Conservation (phyloP, 2,888 invertebrate genomes). For the Eretmocerus hayati region DNA sequence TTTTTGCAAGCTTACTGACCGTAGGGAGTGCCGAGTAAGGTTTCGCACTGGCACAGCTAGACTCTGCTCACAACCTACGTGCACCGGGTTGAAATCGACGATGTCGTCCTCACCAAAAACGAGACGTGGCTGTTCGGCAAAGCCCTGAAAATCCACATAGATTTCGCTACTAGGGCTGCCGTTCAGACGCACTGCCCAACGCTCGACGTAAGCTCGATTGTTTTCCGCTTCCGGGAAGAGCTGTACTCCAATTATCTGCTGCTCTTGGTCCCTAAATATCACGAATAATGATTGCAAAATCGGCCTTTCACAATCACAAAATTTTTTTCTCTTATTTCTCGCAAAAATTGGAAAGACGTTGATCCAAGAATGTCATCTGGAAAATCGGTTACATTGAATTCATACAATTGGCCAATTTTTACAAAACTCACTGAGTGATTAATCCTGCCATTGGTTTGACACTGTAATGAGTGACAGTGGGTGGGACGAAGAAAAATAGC, state of each 20-base stretch:
- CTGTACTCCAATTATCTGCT: constrained; percentile 43
- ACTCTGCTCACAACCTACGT: constrained; percentile 39
- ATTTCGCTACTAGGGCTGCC: constrained; percentile 36
- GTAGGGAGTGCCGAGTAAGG: constrained; percentile 40
- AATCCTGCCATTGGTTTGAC: constrained; percentile 41
- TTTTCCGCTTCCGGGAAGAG: constrained; percentile 34
- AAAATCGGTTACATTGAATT: too few species aligned
- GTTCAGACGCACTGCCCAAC: constrained; percentile 47
- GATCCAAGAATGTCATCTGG: too few species aligned
- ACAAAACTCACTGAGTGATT: constrained; percentile 9
- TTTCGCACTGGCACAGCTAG: constrained; percentile 41
- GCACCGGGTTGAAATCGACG: constrained; percentile 40
- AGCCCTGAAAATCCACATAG: constrained; percentile 43
- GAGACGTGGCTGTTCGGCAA: constrained; percentile 41
- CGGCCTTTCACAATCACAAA: too few species aligned
- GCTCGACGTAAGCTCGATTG: constrained; percentile 42
- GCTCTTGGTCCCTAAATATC: too few species aligned
- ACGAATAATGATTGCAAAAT: too few species aligned
- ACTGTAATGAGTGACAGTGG: constrained; percentile 40
- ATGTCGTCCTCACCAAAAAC: constrained; percentile 35
- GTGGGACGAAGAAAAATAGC: constrained; percentile 46
- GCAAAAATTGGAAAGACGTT: too few species aligned
- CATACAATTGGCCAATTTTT: neutral
- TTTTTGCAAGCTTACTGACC: constrained; percentile 34
- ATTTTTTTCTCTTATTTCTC: too few species aligned